Conservation (phyloP, 2,888 invertebrate species). For the Spisula solida region DNA sequence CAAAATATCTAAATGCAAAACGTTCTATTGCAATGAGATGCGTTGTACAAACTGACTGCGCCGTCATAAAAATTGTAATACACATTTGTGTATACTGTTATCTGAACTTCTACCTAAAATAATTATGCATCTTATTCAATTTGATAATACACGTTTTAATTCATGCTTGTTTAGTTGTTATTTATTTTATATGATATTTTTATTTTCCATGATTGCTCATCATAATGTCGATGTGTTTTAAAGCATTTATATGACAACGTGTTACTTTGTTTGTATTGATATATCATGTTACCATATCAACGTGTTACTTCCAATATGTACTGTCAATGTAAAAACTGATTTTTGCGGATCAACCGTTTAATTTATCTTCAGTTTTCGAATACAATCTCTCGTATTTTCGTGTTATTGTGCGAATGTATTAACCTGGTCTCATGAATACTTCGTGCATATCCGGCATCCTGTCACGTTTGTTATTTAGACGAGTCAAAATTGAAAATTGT, state of each 20-base stretch:
- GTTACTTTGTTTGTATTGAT: constrained; percentile 11
- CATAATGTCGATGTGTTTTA: not conserved
- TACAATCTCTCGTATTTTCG: not conserved
- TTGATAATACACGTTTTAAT: too few species aligned
- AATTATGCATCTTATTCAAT: too few species aligned
- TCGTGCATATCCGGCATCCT: too few species aligned
- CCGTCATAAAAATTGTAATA: too few species aligned
- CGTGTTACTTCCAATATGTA: not conserved
- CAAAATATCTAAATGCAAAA: too few species aligned
- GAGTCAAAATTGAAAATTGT: too few species aligned
- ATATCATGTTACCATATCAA: not conserved
- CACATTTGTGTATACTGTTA: too few species aligned
- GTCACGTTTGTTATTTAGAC: too few species aligned
- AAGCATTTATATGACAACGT: constrained; percentile 13
- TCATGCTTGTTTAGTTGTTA: not conserved
- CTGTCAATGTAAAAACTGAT: not conserved
- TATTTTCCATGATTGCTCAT: constrained; percentile 15
- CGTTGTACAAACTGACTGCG: too few species aligned
- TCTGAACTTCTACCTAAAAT: too few species aligned
- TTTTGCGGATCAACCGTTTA: not conserved
- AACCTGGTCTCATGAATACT: too few species aligned
- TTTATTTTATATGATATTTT: constrained; percentile 6
- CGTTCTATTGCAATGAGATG: too few species aligned
- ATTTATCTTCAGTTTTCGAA: not conserved
- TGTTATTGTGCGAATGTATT: not conserved